Conservation (phyloP, 2,113 vertebrate species). For the Centropristis striata region DNA sequence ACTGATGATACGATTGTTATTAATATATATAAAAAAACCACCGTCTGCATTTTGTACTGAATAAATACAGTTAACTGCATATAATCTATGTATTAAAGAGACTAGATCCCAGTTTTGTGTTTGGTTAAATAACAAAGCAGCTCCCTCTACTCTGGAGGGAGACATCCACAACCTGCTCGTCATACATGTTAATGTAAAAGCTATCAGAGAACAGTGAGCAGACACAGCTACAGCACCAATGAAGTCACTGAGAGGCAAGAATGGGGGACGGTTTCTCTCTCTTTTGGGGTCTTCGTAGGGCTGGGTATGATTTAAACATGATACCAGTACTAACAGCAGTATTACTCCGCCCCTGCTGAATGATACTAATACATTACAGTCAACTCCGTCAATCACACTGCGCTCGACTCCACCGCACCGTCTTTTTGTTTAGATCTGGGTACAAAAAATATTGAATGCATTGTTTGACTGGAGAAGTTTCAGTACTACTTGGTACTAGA, state of each 20-base stretch:
- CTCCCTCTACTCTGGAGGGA: neutral
- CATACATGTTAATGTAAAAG: neutral
- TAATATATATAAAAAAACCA: constrained; percentile 31
- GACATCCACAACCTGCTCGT: constrained; percentile 19
- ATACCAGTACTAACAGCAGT: too few species aligned
- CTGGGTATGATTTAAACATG: too few species aligned
- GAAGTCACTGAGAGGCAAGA: constrained; percentile 22
- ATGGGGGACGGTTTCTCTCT: neutral
- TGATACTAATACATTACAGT: too few species aligned
- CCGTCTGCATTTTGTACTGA: constrained; percentile 64
- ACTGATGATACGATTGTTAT: constrained; percentile 66
- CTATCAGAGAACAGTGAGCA: constrained; percentile 11
- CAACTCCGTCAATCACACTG: too few species aligned
- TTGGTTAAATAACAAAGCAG: constrained; percentile 58
- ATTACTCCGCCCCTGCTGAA: too few species aligned
- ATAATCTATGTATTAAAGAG: constrained; percentile 63
- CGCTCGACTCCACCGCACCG: too few species aligned
- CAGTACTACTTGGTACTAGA: too few species aligned
- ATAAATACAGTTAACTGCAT: constrained; percentile 68
- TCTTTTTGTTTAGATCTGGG: too few species aligned
- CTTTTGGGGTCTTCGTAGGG: neutral
- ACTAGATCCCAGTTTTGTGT: constrained; percentile 62
- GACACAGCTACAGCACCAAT: constrained; percentile 53
- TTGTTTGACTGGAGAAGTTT: too few species aligned
- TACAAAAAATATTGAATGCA: too few species aligned